A percentile compares a stretch with the other conserved stretches of the same genome.
Conservation (phyloP, 2,113 vertebrate genomes). For the Lycaon pictus region DNA sequence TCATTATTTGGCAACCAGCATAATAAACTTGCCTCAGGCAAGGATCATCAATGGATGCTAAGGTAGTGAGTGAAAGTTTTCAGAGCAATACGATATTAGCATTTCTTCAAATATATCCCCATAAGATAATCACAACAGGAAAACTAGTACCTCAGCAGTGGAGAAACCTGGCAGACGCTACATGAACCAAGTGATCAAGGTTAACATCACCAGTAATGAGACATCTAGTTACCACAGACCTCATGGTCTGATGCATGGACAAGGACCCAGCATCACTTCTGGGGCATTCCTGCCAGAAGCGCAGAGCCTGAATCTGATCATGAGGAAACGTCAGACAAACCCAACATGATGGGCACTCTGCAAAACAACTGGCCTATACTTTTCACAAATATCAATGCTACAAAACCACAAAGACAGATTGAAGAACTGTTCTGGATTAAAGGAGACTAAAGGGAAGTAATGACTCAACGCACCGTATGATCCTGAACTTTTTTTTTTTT, state of each 20-base stretch:
- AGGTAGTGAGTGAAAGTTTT: background rate
- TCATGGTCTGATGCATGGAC: background rate
- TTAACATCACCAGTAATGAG: background rate
- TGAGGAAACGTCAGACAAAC: background rate
- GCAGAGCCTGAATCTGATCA: background rate
- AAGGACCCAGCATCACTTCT: background rate
- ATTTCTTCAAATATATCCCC: constrained; percentile 2
- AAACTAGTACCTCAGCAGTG: background rate
- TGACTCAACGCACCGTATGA: background rate
- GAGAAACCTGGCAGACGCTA: background rate
- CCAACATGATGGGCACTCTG: background rate
- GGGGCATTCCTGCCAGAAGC: background rate
- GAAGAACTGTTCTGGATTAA: background rate
- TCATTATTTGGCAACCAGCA: constrained; percentile 46
- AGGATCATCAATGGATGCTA: background rate
- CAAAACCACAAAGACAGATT: background rate
- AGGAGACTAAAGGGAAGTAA: background rate
- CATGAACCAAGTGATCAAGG: background rate
- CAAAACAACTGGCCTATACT: background rate
- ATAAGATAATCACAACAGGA: background rate
- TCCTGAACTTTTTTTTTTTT: background rate
- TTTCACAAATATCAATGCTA: background rate
- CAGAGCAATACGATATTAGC: background rate
- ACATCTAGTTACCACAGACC: background rate
- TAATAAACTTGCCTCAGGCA: constrained; percentile 40